A percentile compares a stretch with the other conserved stretches of the same genome.
Evolutionary conservation across 1,140 invertebrate genomes (phyloP).

Genomic region (Drosophila mayri): DNA sequence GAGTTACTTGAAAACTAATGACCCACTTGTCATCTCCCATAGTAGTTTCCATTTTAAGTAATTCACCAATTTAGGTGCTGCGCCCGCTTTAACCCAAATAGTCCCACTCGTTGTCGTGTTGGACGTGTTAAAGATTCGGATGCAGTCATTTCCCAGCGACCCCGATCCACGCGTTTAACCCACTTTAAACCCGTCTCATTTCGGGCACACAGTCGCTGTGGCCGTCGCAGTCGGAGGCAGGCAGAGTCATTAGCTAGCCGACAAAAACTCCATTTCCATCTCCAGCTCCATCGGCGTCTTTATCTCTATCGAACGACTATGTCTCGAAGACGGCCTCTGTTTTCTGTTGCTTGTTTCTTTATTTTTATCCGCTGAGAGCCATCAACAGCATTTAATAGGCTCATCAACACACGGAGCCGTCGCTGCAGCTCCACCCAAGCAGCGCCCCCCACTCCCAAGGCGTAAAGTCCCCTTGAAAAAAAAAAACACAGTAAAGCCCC

Average conservation of each 20-base stretch:
- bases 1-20: neutral
- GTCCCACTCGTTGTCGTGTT: conserved; percentile 21
- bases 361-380: conserved; percentile 48
- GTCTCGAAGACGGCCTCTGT: conserved; percentile 37
- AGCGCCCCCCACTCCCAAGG: conserved; percentile 7
- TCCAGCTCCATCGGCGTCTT: conserved; percentile 57
- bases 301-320: conserved; percentile 54
- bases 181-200: conserved; percentile 76
- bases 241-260: conserved; percentile 72
- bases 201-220: conserved; percentile 17
- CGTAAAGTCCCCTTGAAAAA: neutral
- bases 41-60: neutral
- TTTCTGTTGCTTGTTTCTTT: neutral
- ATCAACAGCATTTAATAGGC: conserved; percentile 79
- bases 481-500: neutral
- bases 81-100: conserved; percentile 23
- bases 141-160: conserved; percentile 47
- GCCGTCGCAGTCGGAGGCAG: conserved; percentile 2
- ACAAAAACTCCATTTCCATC: conserved; percentile 52
- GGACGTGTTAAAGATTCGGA: conserved; percentile 31
- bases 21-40: neutral
- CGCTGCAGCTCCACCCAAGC: conserved; percentile 36
- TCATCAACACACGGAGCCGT: conserved; percentile 66
- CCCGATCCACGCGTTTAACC: conserved; percentile 69
- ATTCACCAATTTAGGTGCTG: conserved; percentile 19